Evolutionary conservation across 1,140 invertebrate genomes (phyloP).

Genomic region (Pseudomyrmex pallidus): DNA sequence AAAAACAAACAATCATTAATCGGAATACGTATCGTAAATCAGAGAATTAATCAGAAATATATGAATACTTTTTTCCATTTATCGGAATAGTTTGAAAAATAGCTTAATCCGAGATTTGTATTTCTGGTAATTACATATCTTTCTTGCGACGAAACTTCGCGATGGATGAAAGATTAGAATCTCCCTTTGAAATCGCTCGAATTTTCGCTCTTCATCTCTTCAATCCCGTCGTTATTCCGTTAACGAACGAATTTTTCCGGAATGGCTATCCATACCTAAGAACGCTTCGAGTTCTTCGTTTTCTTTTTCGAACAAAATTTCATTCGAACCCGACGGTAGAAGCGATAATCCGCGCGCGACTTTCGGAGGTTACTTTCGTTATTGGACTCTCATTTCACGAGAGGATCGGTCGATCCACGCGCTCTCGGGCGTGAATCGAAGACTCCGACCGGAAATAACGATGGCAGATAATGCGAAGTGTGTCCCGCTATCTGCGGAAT

Average conservation of each 20-base stretch:
- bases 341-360: constrained; percentile 67
- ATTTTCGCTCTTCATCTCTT: constrained; percentile 36
- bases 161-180: constrained; percentile 41
- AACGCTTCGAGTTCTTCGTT: constrained; percentile 1
- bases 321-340: constrained; percentile 48
- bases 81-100: not conserved
- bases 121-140: constrained; percentile 2
- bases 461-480: constrained; percentile 75
- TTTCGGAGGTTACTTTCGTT: constrained; percentile 71
- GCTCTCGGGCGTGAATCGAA: constrained; percentile 66
- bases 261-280: constrained; percentile 45
- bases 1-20: not conserved
- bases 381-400: constrained; percentile 70
- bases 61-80: not conserved
- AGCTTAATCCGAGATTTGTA: not conserved
- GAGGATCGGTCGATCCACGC: constrained; percentile 57
- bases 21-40: too few relatives aligned
- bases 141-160: constrained; percentile 8
- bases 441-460: constrained; percentile 79
- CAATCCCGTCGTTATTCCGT: constrained; percentile 37
- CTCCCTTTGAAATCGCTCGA: constrained; percentile 8
- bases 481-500: constrained; percentile 77
- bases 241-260: constrained; percentile 55
- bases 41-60: not conserved
- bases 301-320: constrained; percentile 57